phyloP scores from a whole-genome alignment of 2,113 vertebrate species.

The Neomonachus schauinslandi region DNA sequence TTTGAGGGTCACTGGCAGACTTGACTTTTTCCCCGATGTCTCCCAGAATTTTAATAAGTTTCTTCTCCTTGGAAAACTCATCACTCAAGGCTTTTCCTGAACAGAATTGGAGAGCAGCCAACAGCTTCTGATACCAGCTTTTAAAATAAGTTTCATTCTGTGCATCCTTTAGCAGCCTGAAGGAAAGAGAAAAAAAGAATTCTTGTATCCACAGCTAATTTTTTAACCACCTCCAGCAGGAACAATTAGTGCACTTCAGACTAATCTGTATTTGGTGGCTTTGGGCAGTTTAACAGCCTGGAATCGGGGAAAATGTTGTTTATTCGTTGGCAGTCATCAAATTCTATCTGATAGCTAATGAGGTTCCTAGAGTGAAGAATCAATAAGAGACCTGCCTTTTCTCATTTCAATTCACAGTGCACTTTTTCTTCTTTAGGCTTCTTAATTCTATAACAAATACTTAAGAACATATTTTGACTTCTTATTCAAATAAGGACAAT shows the following conservation, averaged over 20 bases:
- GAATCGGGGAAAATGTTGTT: background rate
- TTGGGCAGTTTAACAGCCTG: slow-evolving; percentile 61
- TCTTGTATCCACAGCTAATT: slow-evolving; percentile 63
- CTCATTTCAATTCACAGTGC: slow-evolving; percentile 46
- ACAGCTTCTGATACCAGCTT: slow-evolving; percentile 84
- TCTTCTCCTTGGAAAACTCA: slow-evolving; percentile 84
- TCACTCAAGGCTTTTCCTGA: slow-evolving; percentile 82
- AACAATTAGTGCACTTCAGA: slow-evolving; percentile 64
- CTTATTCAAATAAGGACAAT: slow-evolving; percentile 27
- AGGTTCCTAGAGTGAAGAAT: slow-evolving; percentile 74
- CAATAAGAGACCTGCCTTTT: slow-evolving; percentile 69
- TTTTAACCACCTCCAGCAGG: slow-evolving; percentile 35
- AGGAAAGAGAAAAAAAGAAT: slow-evolving; percentile 66
- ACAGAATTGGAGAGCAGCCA: slow-evolving; percentile 86
- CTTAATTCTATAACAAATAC: slow-evolving; percentile 67
- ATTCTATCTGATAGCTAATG: slow-evolving; percentile 70
- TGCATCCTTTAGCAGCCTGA: slow-evolving; percentile 86
- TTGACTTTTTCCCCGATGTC: slow-evolving; percentile 83
- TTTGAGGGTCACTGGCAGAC: slow-evolving; percentile 77
- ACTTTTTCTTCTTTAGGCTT: slow-evolving; percentile 13
- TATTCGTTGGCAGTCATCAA: slow-evolving; percentile 73
- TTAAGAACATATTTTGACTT: slow-evolving; percentile 30
- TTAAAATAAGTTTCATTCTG: slow-evolving; percentile 86
- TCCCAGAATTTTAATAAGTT: slow-evolving; percentile 83
- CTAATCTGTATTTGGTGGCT: slow-evolving; percentile 70